Percentiles rank a stretch among this genome's conserved stretches.
Evolutionary conservation across 2,888 invertebrate genomes (phyloP).

Genomic region (Biston betularia): DNA sequence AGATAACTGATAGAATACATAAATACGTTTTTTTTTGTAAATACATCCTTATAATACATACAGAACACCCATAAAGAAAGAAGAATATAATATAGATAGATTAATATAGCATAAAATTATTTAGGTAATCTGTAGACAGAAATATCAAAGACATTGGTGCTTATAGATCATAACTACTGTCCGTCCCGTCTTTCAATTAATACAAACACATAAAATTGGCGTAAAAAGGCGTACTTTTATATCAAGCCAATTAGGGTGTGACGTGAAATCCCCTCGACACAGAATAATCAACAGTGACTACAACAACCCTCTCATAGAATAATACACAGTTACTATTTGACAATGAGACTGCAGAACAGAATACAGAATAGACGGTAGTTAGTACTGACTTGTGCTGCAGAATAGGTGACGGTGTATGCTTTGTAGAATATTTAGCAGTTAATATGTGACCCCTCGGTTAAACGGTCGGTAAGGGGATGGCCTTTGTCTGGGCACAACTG

Average conservation of each 20-base stretch:
- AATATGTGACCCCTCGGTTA: conserved; percentile 32
- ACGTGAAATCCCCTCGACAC: conserved; percentile 50
- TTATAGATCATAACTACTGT: conserved; percentile 48
- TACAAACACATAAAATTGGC: conserved; percentile 68
- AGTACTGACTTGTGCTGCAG: not conserved
- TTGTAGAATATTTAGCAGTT: conserved; percentile 19
- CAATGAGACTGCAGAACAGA: not conserved
- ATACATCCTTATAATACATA: no score
- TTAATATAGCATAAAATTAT: not conserved
- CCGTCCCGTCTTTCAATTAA: conserved; percentile 65
- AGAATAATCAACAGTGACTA: conserved; percentile 15
- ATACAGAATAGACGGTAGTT: conserved; percentile 16
- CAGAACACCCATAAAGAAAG: no score
- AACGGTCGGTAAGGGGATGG: conserved; percentile 35
- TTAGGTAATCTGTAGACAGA: conserved; percentile 7
- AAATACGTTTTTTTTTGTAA: no score
- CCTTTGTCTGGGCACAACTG: conserved; percentile 47
- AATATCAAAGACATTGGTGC: conserved; percentile 16
- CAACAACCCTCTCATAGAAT: conserved; percentile 12
- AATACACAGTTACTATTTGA: not conserved
- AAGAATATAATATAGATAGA: no score
- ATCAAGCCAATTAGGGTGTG: conserved; percentile 78
- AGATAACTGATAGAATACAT: no score
- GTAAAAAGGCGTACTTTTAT: conserved; percentile 74
- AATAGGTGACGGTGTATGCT: conserved; percentile 1